These are phyloP conservation scores for Orientallactaga sibirica DNA, from an alignment of 2,797 vertebrate genomes.

Conservation along the genomic window DNA sequence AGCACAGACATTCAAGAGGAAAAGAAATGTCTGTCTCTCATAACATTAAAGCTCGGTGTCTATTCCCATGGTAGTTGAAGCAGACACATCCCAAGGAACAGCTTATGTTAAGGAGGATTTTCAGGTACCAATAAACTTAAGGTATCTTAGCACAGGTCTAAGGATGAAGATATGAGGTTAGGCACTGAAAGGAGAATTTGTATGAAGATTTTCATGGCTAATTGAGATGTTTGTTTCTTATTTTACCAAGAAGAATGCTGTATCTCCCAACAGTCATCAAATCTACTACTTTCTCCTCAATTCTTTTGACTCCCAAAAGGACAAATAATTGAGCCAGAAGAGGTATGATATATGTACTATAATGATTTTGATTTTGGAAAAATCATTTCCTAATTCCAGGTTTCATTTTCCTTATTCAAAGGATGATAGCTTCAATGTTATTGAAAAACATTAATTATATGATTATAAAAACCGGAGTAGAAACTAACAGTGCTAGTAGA, in stretches of 20 bases:
- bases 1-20: neutral
- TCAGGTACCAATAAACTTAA: constrained; percentile 71
- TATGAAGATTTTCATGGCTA: constrained; percentile 53
- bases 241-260: constrained; percentile 37
- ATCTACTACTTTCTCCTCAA: neutral
- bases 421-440: neutral
- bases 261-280: constrained; percentile 37
- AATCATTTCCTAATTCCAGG: constrained; percentile 23
- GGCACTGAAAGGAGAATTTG: constrained; percentile 50
- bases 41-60: constrained; percentile 62
- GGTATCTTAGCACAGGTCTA: constrained; percentile 45
- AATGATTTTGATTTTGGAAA: constrained; percentile 39
- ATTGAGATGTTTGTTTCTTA: constrained; percentile 33
- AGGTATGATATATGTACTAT: neutral
- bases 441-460: neutral
- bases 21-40: constrained; percentile 7
- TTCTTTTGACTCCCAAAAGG: constrained; percentile 35
- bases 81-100: constrained; percentile 44
- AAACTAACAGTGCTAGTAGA: neutral
- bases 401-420: constrained; percentile 55
- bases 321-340: constrained; percentile 38
- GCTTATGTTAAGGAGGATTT: constrained; percentile 66
- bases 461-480: neutral
- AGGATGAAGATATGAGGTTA: neutral
- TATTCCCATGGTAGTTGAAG: constrained; percentile 22